These are phyloP conservation scores for Ariopsis seemanni DNA, from an alignment of 2,113 vertebrate species.

Conservation along the genomic window DNA sequence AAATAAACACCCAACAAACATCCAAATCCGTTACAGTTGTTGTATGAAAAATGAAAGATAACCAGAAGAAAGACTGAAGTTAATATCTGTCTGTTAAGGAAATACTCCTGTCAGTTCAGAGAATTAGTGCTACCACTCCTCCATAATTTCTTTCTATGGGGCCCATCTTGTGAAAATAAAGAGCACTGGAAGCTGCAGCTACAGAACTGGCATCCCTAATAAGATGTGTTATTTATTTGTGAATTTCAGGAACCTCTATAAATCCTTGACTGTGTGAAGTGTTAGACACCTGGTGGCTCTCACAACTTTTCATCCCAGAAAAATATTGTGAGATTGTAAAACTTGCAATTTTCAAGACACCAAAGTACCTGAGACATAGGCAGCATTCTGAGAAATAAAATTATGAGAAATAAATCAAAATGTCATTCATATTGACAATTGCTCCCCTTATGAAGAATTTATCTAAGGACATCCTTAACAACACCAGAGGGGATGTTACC, in stretches of 20 bases:
- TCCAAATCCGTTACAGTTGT: not conserved
- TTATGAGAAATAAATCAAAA: not conserved
- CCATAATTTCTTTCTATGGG: not conserved
- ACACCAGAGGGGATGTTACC: too few relatives aligned
- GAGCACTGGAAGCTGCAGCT: not conserved
- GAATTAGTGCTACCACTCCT: not conserved
- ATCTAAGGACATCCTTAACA: not conserved
- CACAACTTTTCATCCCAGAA: not conserved
- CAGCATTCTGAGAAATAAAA: not conserved
- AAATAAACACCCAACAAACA: not conserved
- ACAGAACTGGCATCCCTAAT: not conserved
- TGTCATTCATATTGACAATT: not conserved
- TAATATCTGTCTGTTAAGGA: not conserved
- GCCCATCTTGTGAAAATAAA: not conserved
- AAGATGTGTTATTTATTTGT: not conserved
- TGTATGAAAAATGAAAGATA: not conserved
- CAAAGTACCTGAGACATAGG: not conserved
- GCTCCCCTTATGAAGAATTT: not conserved
- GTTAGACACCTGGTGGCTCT: not conserved
- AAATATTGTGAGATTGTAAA: not conserved
- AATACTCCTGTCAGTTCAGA: not conserved
- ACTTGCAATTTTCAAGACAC: not conserved
- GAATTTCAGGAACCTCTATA: not conserved
- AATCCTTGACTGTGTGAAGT: not conserved
- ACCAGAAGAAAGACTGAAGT: not conserved